These are phyloP conservation scores for Resseliella maxima DNA, from an alignment of 2,888 invertebrate genomes.

Conservation along the genomic window DNA sequence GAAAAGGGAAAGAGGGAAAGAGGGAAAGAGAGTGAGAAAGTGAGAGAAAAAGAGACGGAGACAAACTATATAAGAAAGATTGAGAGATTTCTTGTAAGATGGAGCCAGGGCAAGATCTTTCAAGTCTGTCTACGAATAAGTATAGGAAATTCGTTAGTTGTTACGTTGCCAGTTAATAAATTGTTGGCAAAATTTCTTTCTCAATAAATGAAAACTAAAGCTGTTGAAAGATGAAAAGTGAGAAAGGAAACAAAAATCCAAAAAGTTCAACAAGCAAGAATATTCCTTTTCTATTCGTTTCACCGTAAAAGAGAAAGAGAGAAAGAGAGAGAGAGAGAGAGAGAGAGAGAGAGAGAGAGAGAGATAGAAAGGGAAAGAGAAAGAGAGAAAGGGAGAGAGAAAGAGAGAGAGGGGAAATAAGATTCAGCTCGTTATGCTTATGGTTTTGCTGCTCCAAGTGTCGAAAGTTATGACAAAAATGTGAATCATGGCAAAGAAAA, in stretches of 20 bases:
- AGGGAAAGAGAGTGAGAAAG: not conserved
- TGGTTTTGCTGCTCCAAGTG: not conserved
- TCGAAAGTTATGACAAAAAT: conserved; percentile 4
- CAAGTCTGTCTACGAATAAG: conserved; percentile 4
- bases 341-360: too few relatives aligned
- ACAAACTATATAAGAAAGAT: too few relatives aligned
- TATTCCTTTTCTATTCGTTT: not conserved
- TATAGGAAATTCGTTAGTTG: conserved; percentile 23
- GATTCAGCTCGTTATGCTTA: not conserved
- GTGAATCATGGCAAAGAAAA: not conserved
- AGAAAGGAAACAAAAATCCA: too few relatives aligned
- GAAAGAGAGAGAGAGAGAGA: too few relatives aligned
- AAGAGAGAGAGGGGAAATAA: too few relatives aligned
- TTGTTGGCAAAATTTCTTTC: not conserved
- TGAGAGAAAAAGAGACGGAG: too few relatives aligned
- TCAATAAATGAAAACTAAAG: not conserved
- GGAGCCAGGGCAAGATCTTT: too few relatives aligned
- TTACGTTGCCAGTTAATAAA: conserved; percentile 26
- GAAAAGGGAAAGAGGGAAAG: not conserved
- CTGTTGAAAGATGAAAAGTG: conserved; percentile 4
- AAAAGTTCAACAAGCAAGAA: not conserved
- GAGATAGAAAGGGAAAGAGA: too few relatives aligned
- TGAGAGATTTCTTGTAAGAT: too few relatives aligned
- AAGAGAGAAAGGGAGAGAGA: too few relatives aligned
- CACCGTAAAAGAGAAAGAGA: too few relatives aligned